A percentile compares a stretch with the other conserved stretches of the same genome.
Conservation (phyloP, 2,113 vertebrate species). For the Agelaius phoeniceus region DNA sequence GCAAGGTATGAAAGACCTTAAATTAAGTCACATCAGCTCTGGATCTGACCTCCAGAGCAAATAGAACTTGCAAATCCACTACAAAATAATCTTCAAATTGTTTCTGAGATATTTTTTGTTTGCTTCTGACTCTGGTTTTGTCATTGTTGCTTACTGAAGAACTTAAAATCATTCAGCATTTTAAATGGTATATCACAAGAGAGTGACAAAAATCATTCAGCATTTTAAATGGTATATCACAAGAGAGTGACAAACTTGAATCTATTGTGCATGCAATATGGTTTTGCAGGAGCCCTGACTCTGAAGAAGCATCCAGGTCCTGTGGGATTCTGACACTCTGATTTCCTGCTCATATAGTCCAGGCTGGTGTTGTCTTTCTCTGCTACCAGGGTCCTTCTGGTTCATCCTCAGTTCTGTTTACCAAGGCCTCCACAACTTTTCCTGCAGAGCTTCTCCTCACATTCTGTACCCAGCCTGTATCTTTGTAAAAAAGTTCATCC, state of each 20-base stretch:
- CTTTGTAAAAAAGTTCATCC: background rate
- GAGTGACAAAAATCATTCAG: background rate
- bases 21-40: background rate
- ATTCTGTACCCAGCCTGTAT: background rate
- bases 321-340: background rate
- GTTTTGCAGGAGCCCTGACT: background rate
- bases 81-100: background rate
- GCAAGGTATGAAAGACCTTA: background rate
- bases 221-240: background rate
- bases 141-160: background rate
- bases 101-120: background rate
- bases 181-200: background rate
- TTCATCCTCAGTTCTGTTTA: background rate
- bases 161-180: background rate
- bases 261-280: fast-evolving
- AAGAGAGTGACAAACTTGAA: background rate
- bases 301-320: background rate
- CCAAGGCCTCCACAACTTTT: background rate
- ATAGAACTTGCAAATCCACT: background rate
- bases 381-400: background rate
- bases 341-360: background rate
- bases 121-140: background rate
- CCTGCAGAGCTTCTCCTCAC: background rate
- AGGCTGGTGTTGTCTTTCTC: background rate
- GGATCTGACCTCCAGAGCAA: background rate